A percentile compares a stretch with the other conserved stretches of the same genome.
Evolutionary conservation across 2,888 invertebrate species (phyloP).

Genomic region (Laothoe populi): DNA sequence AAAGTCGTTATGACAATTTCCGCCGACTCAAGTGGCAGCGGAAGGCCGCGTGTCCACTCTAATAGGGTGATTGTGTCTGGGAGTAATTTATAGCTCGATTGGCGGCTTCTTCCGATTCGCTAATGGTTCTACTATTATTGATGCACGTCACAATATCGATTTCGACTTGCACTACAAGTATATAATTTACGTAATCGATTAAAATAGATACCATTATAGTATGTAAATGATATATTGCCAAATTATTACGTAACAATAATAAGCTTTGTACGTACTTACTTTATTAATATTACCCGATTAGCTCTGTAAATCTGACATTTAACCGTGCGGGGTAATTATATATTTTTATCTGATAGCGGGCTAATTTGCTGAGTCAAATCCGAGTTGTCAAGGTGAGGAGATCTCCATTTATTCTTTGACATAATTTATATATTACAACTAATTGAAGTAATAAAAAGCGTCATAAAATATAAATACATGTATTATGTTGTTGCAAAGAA

Average conservation of each 20-base stretch:
- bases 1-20: slow-evolving; percentile 55
- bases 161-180: neutral
- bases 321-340: too few species aligned
- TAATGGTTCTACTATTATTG: slow-evolving; percentile 49
- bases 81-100: slow-evolving; percentile 65
- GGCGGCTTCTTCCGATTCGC: slow-evolving; percentile 58
- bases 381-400: too few species aligned
- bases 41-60: slow-evolving; percentile 55
- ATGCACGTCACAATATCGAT: slow-evolving; percentile 16
- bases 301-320: neutral
- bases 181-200: slow-evolving; percentile 22
- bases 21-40: slow-evolving; percentile 52
- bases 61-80: slow-evolving; percentile 70
- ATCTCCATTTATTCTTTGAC: too few species aligned
- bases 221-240: neutral
- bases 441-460: too few species aligned
- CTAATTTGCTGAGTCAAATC: too few species aligned
- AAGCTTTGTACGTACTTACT: neutral
- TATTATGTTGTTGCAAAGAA: slow-evolving; percentile 47
- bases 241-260: too few species aligned
- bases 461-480: too few species aligned
- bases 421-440: too few species aligned
- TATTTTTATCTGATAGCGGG: too few species aligned
- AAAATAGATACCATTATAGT: neutral
- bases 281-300: neutral